Base-by-base conservation (phyloP, 2,888 invertebrate genomes). In the Omphaloscelis lunosa region DNA sequence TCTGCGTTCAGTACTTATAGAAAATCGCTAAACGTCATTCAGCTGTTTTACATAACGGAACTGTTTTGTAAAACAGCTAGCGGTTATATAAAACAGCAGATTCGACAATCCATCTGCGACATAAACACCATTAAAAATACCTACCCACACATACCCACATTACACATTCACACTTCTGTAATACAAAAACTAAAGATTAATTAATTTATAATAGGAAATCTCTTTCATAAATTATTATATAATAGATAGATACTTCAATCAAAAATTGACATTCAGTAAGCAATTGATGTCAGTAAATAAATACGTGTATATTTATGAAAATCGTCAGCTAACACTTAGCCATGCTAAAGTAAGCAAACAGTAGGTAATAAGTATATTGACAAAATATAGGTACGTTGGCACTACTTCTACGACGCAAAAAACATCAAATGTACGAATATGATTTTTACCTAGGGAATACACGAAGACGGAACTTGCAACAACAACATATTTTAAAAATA, bases 351-450 rank as follows among this genome's bases (percentile, higher is more conserved):
- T 74, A 73, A 79, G 79, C 78, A 89, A 84, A 87, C 78, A 83
- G 34, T 41, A 75, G 76, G 74, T 73, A 72, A 65, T 77, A 72
- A 67, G 70, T 82, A 72, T 88, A 80, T 88, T 88, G 78, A 89
- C 83, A 75, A 84, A 81, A 84, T 75, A 72, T 77, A 45, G 15
- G 45, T 45, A 85, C 56, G 20, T 74, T 67, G 48, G 12, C 48
- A 79, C 63, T 39, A 56, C 80, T 53, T 66, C 51, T 79, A 65
- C 74, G 76, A 86, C 86, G 79, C 72, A 76, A 74, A 75, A 77
- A 73, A 51, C 51, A 59, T 59, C n/a, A 20, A 41, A 75, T 65
- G 11, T 34, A 58, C 27, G 39, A 62, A 70, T 56, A 9, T 56
- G 2, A 34, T 65, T 17, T 34, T 48, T 72, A 27, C 15, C 7